These are phyloP conservation scores for Dendrolimus pini DNA, from an alignment of 2,888 invertebrate species.

Conservation along the genomic window DNA sequence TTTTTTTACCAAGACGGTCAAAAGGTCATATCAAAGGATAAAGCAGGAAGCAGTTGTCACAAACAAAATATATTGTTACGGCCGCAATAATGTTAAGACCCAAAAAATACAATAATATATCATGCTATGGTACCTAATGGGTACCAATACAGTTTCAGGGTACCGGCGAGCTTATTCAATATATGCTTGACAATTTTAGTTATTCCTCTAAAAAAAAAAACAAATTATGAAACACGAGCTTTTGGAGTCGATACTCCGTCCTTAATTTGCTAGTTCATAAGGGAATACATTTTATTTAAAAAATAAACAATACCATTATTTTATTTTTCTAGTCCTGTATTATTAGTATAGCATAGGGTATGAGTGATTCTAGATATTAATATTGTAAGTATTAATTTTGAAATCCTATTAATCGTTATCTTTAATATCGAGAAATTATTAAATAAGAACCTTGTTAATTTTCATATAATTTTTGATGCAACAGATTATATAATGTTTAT, in stretches of 20 bases:
- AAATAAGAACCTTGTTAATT: no score
- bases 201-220: no score
- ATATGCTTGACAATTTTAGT: neutral
- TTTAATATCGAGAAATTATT: neutral
- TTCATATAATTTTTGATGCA: no score
- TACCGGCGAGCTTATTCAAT: neutral
- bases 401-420: neutral
- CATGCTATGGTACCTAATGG: no score
- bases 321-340: conserved; percentile 56
- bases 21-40: no score
- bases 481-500: no score
- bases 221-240: conserved; percentile 31
- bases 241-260: conserved; percentile 41
- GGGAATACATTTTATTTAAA: neutral
- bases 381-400: conserved; percentile 1
- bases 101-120: no score
- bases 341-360: conserved; percentile 29
- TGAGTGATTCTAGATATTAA: conserved; percentile 24
- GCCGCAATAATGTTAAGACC: no score
- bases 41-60: no score
- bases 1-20: no score
- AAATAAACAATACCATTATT: neutral
- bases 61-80: no score
- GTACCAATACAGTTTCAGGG: no score
- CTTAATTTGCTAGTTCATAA: conserved; percentile 39